Conservation (phyloP, 2,888 invertebrate species). For the Sinodicranocentrus sp. region DNA sequence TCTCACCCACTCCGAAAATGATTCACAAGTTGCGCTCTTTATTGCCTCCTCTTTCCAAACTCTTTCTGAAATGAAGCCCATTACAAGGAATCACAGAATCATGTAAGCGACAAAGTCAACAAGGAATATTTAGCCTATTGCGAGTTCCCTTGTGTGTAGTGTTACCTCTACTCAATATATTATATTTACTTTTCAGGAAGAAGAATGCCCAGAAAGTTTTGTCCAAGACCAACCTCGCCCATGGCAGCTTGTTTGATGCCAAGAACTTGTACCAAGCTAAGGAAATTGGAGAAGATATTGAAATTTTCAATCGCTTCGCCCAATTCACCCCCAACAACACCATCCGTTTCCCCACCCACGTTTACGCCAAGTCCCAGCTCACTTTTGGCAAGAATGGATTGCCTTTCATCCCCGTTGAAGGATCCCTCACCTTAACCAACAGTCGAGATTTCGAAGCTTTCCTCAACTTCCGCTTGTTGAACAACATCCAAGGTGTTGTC, state of each 20-base stretch:
- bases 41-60: constrained; percentile 32
- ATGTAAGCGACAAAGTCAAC: not conserved
- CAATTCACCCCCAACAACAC: constrained; percentile 41
- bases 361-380: constrained; percentile 49
- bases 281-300: constrained; percentile 37
- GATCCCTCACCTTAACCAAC: constrained; percentile 11
- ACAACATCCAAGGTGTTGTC: constrained; percentile 30
- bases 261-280: constrained; percentile 44
- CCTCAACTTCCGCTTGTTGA: constrained; percentile 46
- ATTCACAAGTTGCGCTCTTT: constrained; percentile 10
- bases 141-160: too few species aligned
- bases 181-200: not conserved
- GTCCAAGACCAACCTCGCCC: not conserved
- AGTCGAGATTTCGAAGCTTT: constrained; percentile 6
- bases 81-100: constrained; percentile 3
- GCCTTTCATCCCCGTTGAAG: constrained; percentile 32
- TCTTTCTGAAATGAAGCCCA: constrained; percentile 23
- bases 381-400: constrained; percentile 17
- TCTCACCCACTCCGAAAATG: constrained; percentile 8
- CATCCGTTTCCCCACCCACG: constrained; percentile 24
- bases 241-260: not conserved
- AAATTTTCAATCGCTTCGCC: constrained; percentile 41
- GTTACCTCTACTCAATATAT: too few species aligned
- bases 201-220: constrained; percentile 26
- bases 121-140: too few species aligned